These are phyloP conservation scores for Serilophus lunatus DNA, from an alignment of 2,113 vertebrate genomes.

Conservation along the genomic window DNA sequence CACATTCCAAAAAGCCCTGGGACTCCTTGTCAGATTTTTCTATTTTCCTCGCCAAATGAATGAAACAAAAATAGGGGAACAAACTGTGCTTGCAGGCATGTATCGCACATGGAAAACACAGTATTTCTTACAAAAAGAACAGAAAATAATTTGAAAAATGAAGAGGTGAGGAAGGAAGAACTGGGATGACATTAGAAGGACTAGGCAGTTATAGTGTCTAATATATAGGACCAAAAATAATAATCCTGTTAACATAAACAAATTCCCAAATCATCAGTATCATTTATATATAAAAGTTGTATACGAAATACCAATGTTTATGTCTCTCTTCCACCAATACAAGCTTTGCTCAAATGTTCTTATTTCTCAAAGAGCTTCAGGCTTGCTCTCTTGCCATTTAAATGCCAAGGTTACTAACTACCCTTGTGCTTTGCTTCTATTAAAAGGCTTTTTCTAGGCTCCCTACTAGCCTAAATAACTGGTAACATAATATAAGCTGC, in stretches of 20 bases:
- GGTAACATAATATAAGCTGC: neutral
- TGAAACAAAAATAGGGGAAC: neutral
- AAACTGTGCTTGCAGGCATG: neutral
- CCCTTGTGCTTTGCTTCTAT: neutral
- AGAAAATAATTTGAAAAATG: neutral
- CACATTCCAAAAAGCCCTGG: neutral
- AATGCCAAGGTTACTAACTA: neutral
- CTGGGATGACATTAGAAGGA: neutral
- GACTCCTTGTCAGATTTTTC: neutral
- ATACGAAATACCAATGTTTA: neutral
- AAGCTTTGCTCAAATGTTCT: neutral
- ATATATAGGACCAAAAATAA: neutral
- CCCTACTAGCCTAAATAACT: neutral
- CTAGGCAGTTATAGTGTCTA: neutral
- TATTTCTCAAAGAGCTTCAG: neutral
- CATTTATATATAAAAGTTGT: neutral
- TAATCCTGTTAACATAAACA: neutral
- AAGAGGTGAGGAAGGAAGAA: neutral
- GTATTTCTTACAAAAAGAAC: neutral
- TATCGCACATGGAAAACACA: neutral
- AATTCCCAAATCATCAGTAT: neutral
- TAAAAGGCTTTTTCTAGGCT: neutral
- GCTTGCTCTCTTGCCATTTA: neutral
- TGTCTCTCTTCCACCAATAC: neutral
- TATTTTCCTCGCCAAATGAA: neutral